Evolutionary conservation across 1,140 invertebrate species (phyloP).

Genomic region (Hormaphis cornu): DNA sequence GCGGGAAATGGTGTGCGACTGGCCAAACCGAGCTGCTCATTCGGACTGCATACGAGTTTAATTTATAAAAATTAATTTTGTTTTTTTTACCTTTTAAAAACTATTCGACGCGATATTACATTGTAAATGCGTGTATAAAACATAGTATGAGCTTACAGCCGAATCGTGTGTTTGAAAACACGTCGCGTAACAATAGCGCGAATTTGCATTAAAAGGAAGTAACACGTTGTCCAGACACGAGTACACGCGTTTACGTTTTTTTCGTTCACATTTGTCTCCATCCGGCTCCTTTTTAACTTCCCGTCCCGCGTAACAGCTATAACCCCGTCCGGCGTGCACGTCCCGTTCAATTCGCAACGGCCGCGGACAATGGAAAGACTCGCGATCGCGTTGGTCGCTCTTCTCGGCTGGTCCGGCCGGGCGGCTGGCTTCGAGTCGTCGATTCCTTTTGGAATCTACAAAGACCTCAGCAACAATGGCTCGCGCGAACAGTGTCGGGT

Average conservation of each 20-base stretch:
- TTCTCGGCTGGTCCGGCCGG: background rate
- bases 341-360: too few species aligned
- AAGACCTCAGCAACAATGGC: background rate
- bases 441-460: constrained; percentile 15
- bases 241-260: constrained; percentile 7
- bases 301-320: background rate
- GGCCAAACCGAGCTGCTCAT: constrained; percentile 50
- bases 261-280: too few species aligned
- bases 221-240: background rate
- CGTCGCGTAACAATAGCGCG: background rate
- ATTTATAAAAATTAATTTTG: background rate
- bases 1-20: constrained; percentile 60
- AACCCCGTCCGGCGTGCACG: background rate
- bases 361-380: background rate
- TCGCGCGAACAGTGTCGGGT: background rate
- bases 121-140: too few species aligned
- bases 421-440: background rate
- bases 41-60: constrained; percentile 3
- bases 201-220: constrained; percentile 26
- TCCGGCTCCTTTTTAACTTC: background rate
- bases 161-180: background rate
- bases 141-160: background rate
- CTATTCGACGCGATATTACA: too few species aligned
- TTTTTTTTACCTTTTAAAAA: too few species aligned
- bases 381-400: background rate